Percentiles rank a stretch among this genome's conserved stretches.
These are phyloP conservation scores for Trypoxylon attenuatum DNA, from an alignment of 2,888 invertebrate genomes.

Conservation along the genomic window DNA sequence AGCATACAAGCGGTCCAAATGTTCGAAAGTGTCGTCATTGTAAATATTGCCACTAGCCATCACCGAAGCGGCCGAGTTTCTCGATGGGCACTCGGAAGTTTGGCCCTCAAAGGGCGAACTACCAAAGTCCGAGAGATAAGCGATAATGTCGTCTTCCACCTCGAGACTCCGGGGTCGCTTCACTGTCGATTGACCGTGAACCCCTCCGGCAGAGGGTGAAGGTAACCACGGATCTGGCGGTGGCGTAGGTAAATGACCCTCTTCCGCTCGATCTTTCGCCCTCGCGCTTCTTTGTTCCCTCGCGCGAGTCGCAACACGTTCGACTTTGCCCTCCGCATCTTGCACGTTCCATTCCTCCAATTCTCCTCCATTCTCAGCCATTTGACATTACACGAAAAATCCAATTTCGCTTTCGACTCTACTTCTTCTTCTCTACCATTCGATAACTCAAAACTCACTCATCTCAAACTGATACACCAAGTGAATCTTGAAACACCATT, in stretches of 20 bases:
- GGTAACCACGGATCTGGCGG: slow-evolving; percentile 73
- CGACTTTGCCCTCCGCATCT: slow-evolving; percentile 27
- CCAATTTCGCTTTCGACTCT: background rate
- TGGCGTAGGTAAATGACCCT: slow-evolving; percentile 71
- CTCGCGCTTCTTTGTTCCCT: slow-evolving; percentile 33
- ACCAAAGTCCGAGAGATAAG: slow-evolving; percentile 66
- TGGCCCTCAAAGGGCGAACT: slow-evolving; percentile 38
- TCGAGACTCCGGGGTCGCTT: slow-evolving; percentile 39
- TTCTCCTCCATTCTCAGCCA: slow-evolving; percentile 41
- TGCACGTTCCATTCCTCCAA: slow-evolving; percentile 11
- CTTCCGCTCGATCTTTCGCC: slow-evolving; percentile 31
- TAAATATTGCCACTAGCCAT: slow-evolving; percentile 22
- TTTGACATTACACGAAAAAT: slow-evolving; percentile 12
- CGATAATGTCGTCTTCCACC: slow-evolving; percentile 74
- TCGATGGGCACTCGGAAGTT: slow-evolving; percentile 37
- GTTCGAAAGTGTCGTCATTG: slow-evolving; percentile 83
- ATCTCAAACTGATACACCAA: no score
- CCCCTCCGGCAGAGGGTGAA: background rate
- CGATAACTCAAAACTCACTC: no score
- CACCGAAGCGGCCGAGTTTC: slow-evolving; percentile 37
- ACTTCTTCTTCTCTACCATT: no score
- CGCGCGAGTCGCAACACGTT: background rate
- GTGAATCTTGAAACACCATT: no score
- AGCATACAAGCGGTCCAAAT: slow-evolving; percentile 85
- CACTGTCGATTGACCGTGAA: slow-evolving; percentile 13